A percentile compares a stretch with the other conserved stretches of the same genome.
Conservation (phyloP, 1,140 invertebrate genomes). For the Brachionus sp. region DNA sequence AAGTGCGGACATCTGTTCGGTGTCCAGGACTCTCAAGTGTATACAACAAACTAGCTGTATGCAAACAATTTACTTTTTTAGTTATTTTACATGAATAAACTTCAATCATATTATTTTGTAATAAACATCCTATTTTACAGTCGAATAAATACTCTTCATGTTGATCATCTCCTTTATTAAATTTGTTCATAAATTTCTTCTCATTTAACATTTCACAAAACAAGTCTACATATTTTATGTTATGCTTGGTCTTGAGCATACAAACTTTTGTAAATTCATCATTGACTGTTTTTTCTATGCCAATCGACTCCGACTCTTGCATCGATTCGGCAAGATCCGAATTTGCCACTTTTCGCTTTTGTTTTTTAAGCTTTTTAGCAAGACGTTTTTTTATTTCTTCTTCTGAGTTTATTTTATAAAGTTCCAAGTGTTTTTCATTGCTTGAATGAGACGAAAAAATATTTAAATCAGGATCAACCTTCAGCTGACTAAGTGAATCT, state of each 20-base stretch:
- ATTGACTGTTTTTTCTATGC: constrained; percentile 52
- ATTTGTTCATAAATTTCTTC: constrained; percentile 70
- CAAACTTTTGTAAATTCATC: constrained; percentile 73
- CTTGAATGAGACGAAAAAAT: constrained; percentile 77
- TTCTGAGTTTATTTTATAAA: constrained; percentile 74
- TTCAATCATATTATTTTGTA: constrained; percentile 25
- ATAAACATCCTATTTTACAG: constrained; percentile 29
- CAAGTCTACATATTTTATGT: constrained; percentile 22
- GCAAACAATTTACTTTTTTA: constrained; percentile 26
- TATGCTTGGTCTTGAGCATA: constrained; percentile 61
- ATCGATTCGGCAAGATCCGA: constrained; percentile 45
- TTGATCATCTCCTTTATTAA: constrained; percentile 67
- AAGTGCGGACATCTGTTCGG: constrained; percentile 76
- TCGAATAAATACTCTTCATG: constrained; percentile 63
- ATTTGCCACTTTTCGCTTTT: constrained; percentile 49
- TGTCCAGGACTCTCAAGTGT: constrained; percentile 72
- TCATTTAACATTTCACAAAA: constrained; percentile 53
- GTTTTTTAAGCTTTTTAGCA: constrained; percentile 73
- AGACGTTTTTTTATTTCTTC: constrained; percentile 69
- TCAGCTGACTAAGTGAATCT: constrained; percentile 65
- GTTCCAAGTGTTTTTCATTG: constrained; percentile 73
- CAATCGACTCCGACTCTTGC: constrained; percentile 44
- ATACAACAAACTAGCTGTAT: constrained; percentile 67
- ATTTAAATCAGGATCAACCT: constrained; percentile 62
- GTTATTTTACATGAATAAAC: constrained; percentile 5